Evolutionary conservation across 2,888 invertebrate genomes (phyloP).

Genomic region (Cheilosia impressa): DNA sequence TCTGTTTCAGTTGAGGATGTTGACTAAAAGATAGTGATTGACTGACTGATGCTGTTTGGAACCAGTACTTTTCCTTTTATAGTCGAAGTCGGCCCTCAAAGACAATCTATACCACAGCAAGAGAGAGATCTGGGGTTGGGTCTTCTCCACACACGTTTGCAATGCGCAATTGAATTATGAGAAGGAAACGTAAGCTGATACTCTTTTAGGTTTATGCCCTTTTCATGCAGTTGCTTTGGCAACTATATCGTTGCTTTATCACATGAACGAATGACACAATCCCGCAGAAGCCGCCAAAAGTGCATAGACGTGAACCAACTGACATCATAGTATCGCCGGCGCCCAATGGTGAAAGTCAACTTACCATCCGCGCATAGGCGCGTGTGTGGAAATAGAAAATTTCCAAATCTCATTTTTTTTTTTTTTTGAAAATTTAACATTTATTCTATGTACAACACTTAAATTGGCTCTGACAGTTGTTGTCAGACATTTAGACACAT

Average conservation of each 20-base stretch:
- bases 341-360: slow-evolving; percentile 61
- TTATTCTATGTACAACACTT: slow-evolving; percentile 67
- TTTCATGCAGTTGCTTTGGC: slow-evolving; percentile 26
- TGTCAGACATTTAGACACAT: slow-evolving; percentile 31
- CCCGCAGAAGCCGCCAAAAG: slow-evolving; percentile 54
- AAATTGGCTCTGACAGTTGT: slow-evolving; percentile 47
- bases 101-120: slow-evolving; percentile 14
- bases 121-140: slow-evolving; percentile 62
- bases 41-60: slow-evolving; percentile 71
- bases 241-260: slow-evolving; percentile 33
- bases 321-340: slow-evolving; percentile 23
- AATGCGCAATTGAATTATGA: not conserved
- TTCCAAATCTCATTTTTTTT: slow-evolving; percentile 6
- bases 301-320: slow-evolving; percentile 27
- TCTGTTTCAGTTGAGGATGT: slow-evolving; percentile 57
- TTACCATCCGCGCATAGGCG: not conserved
- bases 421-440: slow-evolving; percentile 52
- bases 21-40: slow-evolving; percentile 62
- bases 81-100: slow-evolving; percentile 25
- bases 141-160: slow-evolving; percentile 10
- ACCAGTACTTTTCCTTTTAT: slow-evolving; percentile 54
- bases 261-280: slow-evolving; percentile 65
- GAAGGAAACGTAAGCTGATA: slow-evolving; percentile 72
- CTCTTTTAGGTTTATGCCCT: slow-evolving; percentile 65
- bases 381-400: slow-evolving; percentile 32